These are phyloP conservation scores for Cossypha dichroa DNA, from an alignment of 2,797 vertebrate species.

Conservation along the genomic window DNA sequence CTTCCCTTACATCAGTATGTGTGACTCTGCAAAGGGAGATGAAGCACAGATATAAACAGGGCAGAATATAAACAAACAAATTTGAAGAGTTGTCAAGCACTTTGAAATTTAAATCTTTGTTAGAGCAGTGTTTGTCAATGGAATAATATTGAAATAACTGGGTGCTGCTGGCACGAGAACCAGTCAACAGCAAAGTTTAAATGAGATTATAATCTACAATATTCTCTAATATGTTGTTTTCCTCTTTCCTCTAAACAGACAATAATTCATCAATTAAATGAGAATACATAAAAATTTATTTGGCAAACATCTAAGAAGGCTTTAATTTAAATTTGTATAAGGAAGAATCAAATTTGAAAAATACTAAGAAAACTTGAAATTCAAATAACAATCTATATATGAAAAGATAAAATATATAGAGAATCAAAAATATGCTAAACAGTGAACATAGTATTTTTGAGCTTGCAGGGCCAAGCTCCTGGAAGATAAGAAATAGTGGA, in stretches of 20 bases:
- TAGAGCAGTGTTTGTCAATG: not conserved
- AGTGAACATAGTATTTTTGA: not conserved
- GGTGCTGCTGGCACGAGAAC: not conserved
- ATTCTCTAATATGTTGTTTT: not conserved
- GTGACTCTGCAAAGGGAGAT: not conserved
- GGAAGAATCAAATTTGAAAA: not conserved
- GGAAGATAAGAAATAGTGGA: not conserved
- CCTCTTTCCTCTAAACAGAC: not conserved
- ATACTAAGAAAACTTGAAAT: not conserved
- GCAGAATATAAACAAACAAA: not conserved
- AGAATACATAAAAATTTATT: not conserved
- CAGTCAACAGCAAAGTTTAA: not conserved
- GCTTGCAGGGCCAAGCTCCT: not conserved
- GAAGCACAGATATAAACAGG: not conserved
- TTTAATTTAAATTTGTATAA: not conserved
- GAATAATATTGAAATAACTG: not conserved
- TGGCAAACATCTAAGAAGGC: not conserved
- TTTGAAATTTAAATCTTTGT: constrained; percentile 17
- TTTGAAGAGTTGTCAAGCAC: not conserved
- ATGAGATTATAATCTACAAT: not conserved
- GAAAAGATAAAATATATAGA: not conserved
- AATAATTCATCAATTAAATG: not conserved
- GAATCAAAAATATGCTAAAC: not conserved
- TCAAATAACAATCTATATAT: not conserved
- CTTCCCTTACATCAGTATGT: not conserved